Percentiles rank a stretch among this genome's conserved stretches.
phyloP scores from a whole-genome alignment of 2,113 vertebrate species.

The Caretta caretta region DNA sequence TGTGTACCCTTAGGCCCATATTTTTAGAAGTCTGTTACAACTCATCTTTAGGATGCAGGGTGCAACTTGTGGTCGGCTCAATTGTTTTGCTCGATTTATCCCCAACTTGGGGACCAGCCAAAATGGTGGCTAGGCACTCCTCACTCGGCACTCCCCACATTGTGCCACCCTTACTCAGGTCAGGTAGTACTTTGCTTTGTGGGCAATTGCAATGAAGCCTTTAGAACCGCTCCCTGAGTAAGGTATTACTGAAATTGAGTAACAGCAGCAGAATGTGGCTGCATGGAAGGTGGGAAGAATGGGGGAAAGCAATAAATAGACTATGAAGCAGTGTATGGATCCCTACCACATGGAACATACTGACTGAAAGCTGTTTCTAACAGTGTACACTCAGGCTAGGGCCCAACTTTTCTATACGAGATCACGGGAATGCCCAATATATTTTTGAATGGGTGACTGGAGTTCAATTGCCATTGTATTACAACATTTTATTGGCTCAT shows the following conservation, averaged over 20 bases:
- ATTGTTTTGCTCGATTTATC: not conserved
- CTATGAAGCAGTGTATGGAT: not conserved
- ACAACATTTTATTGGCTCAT: not conserved
- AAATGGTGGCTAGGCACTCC: not conserved
- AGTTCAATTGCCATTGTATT: not conserved
- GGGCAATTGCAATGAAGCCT: not conserved
- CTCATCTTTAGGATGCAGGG: not conserved
- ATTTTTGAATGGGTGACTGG: not conserved
- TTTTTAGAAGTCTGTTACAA: not conserved
- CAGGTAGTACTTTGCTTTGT: not conserved
- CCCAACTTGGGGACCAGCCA: not conserved
- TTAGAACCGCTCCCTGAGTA: not conserved
- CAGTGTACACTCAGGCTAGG: not conserved
- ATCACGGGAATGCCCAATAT: not conserved
- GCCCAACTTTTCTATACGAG: rapidly evolving
- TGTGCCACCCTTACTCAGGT: not conserved
- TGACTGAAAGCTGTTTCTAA: not conserved
- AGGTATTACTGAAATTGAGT: not conserved
- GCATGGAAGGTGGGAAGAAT: rapidly evolving
- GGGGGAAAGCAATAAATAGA: not conserved
- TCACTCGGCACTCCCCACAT: not conserved
- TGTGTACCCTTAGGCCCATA: not conserved
- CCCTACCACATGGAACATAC: not conserved
- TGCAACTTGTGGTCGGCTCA: not conserved
- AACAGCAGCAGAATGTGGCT: not conserved